These are phyloP conservation scores for Salvelinus sp. DNA, from an alignment of 2,113 vertebrate species.

Conservation along the genomic window DNA sequence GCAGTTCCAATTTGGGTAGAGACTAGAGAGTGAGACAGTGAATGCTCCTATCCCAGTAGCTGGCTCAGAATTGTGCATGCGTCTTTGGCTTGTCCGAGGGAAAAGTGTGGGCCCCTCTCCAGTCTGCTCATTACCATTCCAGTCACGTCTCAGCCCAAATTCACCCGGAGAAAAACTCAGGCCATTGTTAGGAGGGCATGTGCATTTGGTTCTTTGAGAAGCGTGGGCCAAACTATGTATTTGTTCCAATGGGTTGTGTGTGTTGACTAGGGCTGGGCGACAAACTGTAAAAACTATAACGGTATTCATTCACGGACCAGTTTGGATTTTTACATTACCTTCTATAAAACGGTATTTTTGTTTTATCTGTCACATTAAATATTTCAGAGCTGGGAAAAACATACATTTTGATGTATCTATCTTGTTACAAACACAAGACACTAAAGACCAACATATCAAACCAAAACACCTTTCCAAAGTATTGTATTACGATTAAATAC, in stretches of 20 bases:
- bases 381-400: too few relatives aligned
- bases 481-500: too few relatives aligned
- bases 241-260: background rate
- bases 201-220: background rate
- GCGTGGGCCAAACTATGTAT: background rate
- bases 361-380: too few relatives aligned
- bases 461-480: too few relatives aligned
- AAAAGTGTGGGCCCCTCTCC: background rate
- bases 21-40: background rate
- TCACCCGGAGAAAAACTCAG: background rate
- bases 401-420: too few relatives aligned
- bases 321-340: too few relatives aligned
- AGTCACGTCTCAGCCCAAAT: background rate
- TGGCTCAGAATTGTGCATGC: background rate
- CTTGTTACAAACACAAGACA: too few relatives aligned
- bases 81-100: conserved; percentile 1
- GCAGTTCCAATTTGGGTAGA: background rate
- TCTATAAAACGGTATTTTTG: too few relatives aligned
- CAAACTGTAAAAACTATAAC: too few relatives aligned
- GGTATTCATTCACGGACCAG: too few relatives aligned
- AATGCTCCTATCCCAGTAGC: background rate
- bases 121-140: conserved; percentile 1
- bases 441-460: too few relatives aligned
- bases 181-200: background rate
- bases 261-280: background rate